Conservation (phyloP, 1,140 invertebrate genomes). For the Bilobella aurantiaca region DNA sequence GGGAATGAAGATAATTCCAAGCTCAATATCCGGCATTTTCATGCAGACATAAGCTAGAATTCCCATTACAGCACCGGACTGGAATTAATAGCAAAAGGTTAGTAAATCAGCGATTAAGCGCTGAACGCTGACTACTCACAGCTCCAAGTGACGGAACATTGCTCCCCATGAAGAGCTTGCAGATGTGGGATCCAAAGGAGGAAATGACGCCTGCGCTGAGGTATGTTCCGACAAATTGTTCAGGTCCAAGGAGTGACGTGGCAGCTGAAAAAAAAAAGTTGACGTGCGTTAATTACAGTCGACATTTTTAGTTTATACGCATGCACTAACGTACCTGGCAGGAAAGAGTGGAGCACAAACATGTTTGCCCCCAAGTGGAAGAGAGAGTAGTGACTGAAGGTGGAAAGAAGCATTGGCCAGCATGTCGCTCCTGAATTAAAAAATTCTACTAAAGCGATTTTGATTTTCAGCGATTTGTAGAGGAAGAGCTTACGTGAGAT, state of each 20-base stretch:
- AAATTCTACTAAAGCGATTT: neutral
- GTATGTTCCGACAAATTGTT: slow-evolving; percentile 87
- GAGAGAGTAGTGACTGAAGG: slow-evolving; percentile 81
- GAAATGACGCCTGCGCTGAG: slow-evolving; percentile 76
- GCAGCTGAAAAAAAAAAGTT: slow-evolving; percentile 45
- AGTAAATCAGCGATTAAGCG: neutral
- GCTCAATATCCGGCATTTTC: slow-evolving; percentile 67
- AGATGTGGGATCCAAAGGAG: slow-evolving; percentile 70
- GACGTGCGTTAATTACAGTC: too few relatives aligned
- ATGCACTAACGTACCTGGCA: slow-evolving; percentile 35
- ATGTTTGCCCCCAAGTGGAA: slow-evolving; percentile 86
- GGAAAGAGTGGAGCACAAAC: slow-evolving; percentile 85
- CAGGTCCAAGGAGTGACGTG: slow-evolving; percentile 68
- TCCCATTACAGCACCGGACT: slow-evolving; percentile 90
- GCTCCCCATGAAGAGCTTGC: slow-evolving; percentile 57
- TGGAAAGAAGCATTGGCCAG: slow-evolving; percentile 80
- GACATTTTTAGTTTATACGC: neutral
- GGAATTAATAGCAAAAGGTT: slow-evolving; percentile 24
- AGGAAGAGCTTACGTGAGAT: slow-evolving; percentile 51
- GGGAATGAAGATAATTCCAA: slow-evolving; percentile 87
- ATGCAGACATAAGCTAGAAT: slow-evolving; percentile 77
- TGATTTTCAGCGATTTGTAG: neutral
- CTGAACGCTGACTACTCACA: slow-evolving; percentile 62
- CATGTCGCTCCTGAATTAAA: slow-evolving; percentile 52
- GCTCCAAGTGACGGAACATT: slow-evolving; percentile 75